Base-by-base conservation (phyloP, 2,888 invertebrate genomes). In the Apodemia mormo region DNA sequence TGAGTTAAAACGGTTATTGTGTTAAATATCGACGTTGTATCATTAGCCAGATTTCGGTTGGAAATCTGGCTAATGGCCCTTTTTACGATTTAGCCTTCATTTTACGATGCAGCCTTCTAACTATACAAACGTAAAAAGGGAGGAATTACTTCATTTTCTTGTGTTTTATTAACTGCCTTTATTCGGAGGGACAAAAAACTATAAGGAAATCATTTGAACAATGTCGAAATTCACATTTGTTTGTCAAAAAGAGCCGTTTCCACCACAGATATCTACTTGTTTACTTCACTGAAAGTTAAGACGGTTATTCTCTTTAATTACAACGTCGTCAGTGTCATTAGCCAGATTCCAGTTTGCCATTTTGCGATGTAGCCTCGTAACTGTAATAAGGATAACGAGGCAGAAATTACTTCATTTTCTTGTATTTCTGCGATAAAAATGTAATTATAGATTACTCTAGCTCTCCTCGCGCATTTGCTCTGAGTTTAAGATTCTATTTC, bases 391-490 rank as follows among this genome's bases (percentile, higher is more conserved):
- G 58, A 61, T 30, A 33, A 33, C 29, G 58, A 61, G 58, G 12
- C 33, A 61, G 58, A 12, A 61, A 61, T 61, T 61, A 61, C 33
- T 30, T 30, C 30, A 61, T 61, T 61, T 61, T 61, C 33, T 61
- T 30, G 58, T 14, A 30, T 61, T 61, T 12, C 29, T 61, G 7
- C 30, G 58, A 61, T 61, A 61, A 61, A 61, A 61, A 61, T 61
- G 12, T 61, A 61, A 61, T 61, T 61, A 61, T 33, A 61, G 58
- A 61, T 56, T 65, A 37, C 45, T 69, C 65, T 45, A 54, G 22
- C 2, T 22, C 5, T 54, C 52, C 22, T 54, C n/a, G 12, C 22
- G 52, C 52, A n/a, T 52, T 52, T 52, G 52, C 52, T 52, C 52
- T 6, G 14, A 52, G 22, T 22, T 54, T 54, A 54, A 54, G 52